Base-by-base conservation (phyloP, 2,113 vertebrate species). In the Axis porcinus region DNA sequence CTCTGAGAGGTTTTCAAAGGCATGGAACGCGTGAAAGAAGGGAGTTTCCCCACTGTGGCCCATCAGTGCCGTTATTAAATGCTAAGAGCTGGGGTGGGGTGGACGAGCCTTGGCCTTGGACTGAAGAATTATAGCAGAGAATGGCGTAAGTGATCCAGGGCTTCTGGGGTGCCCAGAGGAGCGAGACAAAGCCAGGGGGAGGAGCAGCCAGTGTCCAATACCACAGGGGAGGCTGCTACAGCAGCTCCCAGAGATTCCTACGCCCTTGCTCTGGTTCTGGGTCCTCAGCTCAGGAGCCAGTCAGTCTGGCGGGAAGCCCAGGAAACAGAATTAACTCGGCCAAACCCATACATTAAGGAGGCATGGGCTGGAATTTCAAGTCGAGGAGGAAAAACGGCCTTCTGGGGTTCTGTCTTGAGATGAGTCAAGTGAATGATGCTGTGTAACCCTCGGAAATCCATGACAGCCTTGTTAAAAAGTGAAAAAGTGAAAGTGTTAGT, bases 241-340 rank as follows among this genome's bases (percentile, higher is more conserved):
- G 43, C 15, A 40, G 86, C 28, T 89, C 57, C n/a, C 54, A 45
- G 78, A 79, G 82, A 84, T 28, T 88, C n/a, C 82, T 43, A 11
- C 0, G 8, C 43, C 93, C 86, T 95, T 91, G 92, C 91, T 91
- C 52, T 33, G 62, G 30, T 58, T 93, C 85, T 96, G 97, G 87
- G 85, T 97, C 97, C 97, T 85, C 91, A 97, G 81, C 97, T 96
- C n/a, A 54, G 79, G 55, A 97, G 92, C 95, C 96, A 97, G 97
- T 91, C 2, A 27, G 95, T 96, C 97, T 99, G 98, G 97, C 95
- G 5, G 27, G 81, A 93, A 95, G 98, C 98, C 98, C 97, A 96
- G 97, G 82, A 98, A 96, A 97, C 19, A 60, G 94, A 98, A 98
- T 97, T 97, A 96, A 95, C 92, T 85, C 7, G 67, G 96, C 95